A percentile compares a stretch with the other conserved stretches of the same genome.
Conservation (phyloP, 2,113 vertebrate genomes). For the Carlito syrichta region DNA sequence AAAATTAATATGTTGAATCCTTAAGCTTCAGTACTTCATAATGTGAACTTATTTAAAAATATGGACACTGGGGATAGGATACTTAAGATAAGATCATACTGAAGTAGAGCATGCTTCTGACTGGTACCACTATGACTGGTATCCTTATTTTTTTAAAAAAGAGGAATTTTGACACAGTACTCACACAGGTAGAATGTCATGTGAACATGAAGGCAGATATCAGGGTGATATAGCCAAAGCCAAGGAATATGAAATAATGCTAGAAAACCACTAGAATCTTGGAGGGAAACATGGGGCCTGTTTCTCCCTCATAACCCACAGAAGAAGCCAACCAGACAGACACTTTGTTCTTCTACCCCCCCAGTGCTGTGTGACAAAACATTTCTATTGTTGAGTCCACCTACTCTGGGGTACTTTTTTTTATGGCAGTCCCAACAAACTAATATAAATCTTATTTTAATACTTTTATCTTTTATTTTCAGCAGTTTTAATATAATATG, state of each 20-base stretch:
- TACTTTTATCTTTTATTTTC: neutral
- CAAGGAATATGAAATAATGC: neutral
- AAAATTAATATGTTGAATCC: neutral
- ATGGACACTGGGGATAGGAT: neutral
- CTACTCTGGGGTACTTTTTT: neutral
- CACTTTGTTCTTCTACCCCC: neutral
- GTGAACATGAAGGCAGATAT: neutral
- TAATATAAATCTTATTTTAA: neutral
- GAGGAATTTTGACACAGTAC: neutral
- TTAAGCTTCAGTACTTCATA: neutral
- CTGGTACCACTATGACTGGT: neutral
- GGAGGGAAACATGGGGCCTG: neutral
- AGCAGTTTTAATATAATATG: neutral
- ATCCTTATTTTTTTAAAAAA: neutral
- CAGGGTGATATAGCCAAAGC: neutral
- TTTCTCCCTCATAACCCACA: neutral
- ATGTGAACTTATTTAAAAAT: neutral
- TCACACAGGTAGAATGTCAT: neutral
- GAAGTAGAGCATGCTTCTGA: neutral
- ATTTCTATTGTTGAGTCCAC: neutral
- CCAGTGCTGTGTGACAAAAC: neutral
- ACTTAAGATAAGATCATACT: neutral
- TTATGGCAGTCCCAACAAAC: neutral
- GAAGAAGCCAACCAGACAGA: neutral
- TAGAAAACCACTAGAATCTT: neutral